Base-by-base conservation (phyloP, 2,888 invertebrate species). In the Notodonta dromedarius region DNA sequence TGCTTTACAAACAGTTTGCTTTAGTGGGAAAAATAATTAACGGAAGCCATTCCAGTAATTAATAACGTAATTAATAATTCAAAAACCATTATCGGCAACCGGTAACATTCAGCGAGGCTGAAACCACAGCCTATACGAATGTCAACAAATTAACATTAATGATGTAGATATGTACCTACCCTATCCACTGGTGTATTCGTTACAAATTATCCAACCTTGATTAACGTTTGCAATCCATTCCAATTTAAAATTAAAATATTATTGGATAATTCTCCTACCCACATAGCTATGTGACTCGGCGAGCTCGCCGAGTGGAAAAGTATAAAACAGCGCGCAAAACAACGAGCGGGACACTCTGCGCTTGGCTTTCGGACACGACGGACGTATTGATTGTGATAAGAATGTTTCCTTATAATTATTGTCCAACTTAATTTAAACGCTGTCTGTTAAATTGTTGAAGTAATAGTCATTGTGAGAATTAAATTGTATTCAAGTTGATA, bases 61-160 rank as follows among this genome's bases (percentile, higher is more conserved):
- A 77, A 74, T 76, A 73, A 76, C 59, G 42, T 64, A 63, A 77
- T 78, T 67, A 72, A 79, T 71, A 73, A 79, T 81, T 78, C 73
- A 76, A 70, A 77, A 76, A 71, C 71, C 74, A 80, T 80, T 77
- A 72, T 24, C 24, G 24, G 24, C 24, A 24, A 24, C 67, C 66
- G 69, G 56, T 66, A 67, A 58, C 65, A 66, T 64, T 69, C 65
- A 70, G 69, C 70, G 69, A 59, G 65, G 63, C 51, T 46, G 53
- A 48, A 61, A 62, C 71, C 67, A 46, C 71, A 66, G 24, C 63
- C 54, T 54, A 70, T 67, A 63, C 54, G 67, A 69, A 70, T 76
- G 71, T 73, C 69, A 76, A 69, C 74, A 64, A 70, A 70, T 71
- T 74, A 76, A 73, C 72, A 50, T 50, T 44, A 16, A 77, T 76